phyloP scores from a whole-genome alignment of 2,113 vertebrate species.

The Serilophus lunatus region DNA sequence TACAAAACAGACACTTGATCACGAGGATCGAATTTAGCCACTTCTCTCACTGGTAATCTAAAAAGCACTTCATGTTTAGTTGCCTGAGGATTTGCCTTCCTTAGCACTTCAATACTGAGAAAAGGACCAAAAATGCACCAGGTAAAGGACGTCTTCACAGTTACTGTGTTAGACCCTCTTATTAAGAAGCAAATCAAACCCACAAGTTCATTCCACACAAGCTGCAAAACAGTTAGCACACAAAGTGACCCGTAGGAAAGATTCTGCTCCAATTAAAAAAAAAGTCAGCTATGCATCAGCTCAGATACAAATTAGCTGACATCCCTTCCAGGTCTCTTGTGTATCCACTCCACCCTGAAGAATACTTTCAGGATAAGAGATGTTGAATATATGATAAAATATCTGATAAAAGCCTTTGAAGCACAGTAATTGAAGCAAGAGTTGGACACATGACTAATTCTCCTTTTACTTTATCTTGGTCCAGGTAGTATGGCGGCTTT shows the following conservation, averaged over 20 bases:
- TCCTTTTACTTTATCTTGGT: neutral
- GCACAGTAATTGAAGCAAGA: neutral
- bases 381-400: neutral
- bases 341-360: neutral
- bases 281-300: neutral
- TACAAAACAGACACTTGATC: neutral
- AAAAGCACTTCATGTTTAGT: neutral
- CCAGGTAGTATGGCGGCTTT: neutral
- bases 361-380: neutral
- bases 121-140: neutral
- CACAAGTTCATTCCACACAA: neutral
- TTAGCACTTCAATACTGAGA: neutral
- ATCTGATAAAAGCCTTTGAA: neutral
- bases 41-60: neutral
- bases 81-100: neutral
- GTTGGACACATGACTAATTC: neutral
- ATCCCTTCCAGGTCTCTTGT: neutral
- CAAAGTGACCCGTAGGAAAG: neutral
- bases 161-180: neutral
- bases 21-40: neutral
- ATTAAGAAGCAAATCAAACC: neutral
- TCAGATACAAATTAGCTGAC: neutral
- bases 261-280: neutral
- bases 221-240: neutral
- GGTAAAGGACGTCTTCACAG: neutral